Percentiles rank a stretch among this genome's conserved stretches.
Conservation (phyloP, 2,113 vertebrate genomes). For the Cyanistes caeruleus region DNA sequence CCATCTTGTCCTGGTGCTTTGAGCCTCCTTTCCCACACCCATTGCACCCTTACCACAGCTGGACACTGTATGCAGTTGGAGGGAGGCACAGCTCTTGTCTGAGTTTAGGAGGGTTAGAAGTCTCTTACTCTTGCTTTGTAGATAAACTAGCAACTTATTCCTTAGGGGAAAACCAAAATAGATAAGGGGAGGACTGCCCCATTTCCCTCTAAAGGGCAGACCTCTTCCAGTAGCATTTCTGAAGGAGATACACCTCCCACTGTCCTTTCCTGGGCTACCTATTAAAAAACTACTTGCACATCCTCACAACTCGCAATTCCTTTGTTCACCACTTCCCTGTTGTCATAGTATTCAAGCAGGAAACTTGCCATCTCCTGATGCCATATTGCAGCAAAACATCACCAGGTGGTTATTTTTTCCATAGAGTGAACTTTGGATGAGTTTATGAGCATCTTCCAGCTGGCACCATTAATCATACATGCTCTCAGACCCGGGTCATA, state of each 20-base stretch:
- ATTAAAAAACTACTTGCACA: neutral
- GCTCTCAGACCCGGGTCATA: neutral
- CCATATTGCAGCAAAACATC: neutral
- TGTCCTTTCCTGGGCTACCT: neutral
- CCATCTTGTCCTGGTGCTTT: neutral
- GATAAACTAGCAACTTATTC: neutral
- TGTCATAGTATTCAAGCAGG: neutral
- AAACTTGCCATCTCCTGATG: neutral
- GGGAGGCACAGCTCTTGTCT: neutral
- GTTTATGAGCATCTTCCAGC: neutral
- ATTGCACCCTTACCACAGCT: neutral
- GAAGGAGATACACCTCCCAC: neutral
- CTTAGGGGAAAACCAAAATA: neutral
- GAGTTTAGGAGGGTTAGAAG: neutral
- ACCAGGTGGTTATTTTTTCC: neutral
- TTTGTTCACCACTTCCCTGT: neutral
- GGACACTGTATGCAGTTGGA: neutral
- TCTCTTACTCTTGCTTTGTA: neutral
- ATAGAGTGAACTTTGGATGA: neutral
- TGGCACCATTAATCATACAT: fast-evolving
- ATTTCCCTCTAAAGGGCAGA: neutral
- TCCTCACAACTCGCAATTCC: neutral
- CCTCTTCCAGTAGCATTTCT: neutral
- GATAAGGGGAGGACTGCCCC: neutral
- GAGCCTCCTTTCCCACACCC: neutral